These are phyloP conservation scores for Theretra japonica DNA, from an alignment of 2,888 invertebrate species.

Conservation along the genomic window DNA sequence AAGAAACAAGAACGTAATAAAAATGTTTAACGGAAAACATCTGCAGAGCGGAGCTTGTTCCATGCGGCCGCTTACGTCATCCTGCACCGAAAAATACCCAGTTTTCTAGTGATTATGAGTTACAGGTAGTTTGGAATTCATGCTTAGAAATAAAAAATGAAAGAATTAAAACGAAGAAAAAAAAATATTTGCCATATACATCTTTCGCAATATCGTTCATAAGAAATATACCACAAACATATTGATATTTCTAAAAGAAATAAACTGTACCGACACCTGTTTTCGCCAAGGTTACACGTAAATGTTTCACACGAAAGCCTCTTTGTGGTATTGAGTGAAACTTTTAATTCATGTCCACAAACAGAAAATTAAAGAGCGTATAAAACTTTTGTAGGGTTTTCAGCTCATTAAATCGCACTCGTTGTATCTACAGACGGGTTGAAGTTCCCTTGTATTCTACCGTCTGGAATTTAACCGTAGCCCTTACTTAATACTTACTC, in stretches of 20 bases:
- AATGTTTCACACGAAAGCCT: not conserved
- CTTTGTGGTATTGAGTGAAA: not conserved
- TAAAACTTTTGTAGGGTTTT: not conserved
- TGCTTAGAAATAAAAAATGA: no score
- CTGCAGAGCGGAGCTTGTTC: not conserved
- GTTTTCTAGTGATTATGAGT: not conserved
- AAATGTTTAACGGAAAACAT: constrained; percentile 1
- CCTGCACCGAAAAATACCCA: not conserved
- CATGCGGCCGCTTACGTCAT: not conserved
- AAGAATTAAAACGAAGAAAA: no score
- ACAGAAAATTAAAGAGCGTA: not conserved
- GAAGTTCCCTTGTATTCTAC: not conserved
- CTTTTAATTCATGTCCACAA: constrained; percentile 2
- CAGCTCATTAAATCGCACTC: not conserved
- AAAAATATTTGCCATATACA: no score
- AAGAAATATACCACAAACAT: no score
- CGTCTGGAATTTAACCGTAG: not conserved
- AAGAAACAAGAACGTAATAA: not conserved
- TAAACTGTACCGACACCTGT: not conserved
- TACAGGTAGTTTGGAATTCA: no score
- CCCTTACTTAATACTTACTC: no score
- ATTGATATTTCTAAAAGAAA: not conserved
- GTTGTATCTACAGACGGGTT: not conserved
- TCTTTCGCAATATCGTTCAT: no score
- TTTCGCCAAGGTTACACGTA: not conserved